A percentile compares a stretch with the other conserved stretches of the same genome.
These are phyloP conservation scores for Archilochus colubris DNA, from an alignment of 2,113 vertebrate species.

Conservation along the genomic window DNA sequence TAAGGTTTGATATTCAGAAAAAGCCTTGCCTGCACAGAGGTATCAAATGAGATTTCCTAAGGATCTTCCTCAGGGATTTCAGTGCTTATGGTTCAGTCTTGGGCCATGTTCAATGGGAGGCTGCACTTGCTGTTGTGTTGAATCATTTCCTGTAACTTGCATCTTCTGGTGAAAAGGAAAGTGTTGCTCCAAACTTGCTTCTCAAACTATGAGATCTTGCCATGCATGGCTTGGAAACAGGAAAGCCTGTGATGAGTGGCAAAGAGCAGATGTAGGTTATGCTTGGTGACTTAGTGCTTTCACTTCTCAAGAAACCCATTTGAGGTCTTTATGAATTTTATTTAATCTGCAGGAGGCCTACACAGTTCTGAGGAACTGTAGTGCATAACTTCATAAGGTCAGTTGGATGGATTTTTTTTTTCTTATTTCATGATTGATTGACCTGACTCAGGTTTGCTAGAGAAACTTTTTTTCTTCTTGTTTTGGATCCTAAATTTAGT, in stretches of 20 bases:
- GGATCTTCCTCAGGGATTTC: not conserved
- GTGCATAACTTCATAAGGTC: not conserved
- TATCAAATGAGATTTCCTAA: not conserved
- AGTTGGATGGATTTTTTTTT: not conserved
- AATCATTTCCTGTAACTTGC: not conserved
- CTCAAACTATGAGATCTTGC: not conserved
- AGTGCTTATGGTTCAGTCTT: not conserved
- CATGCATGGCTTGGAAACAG: not conserved
- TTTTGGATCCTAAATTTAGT: conserved; percentile 3
- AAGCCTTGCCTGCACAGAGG: not conserved
- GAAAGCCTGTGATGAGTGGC: not conserved
- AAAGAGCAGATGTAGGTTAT: not conserved
- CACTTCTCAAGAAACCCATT: not conserved
- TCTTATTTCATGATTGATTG: not conserved
- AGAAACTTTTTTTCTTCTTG: not conserved
- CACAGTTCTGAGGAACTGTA: not conserved
- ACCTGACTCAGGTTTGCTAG: not conserved
- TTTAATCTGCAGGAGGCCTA: not conserved
- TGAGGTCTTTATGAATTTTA: not conserved
- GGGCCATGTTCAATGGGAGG: not conserved
- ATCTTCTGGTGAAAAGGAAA: not conserved
- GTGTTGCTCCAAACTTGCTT: not conserved
- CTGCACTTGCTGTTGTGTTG: not conserved
- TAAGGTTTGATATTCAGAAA: not conserved
- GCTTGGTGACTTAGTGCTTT: not conserved